Percentiles rank a stretch among this genome's conserved stretches.
Evolutionary conservation across 2,888 invertebrate species (phyloP).

Genomic region (Euplagia quadripunctaria): DNA sequence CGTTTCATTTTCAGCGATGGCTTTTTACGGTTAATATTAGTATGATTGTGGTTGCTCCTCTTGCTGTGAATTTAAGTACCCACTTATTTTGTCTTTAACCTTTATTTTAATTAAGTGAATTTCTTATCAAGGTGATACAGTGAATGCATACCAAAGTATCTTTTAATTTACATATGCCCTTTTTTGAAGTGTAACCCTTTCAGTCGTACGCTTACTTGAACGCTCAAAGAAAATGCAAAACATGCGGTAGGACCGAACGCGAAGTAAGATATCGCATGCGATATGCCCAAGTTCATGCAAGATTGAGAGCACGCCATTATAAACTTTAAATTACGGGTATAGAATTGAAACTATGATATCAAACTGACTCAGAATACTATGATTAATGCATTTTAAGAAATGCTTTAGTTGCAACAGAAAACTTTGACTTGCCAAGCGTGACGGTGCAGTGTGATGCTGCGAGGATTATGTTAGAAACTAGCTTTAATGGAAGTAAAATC

Average conservation of each 20-base stretch:
- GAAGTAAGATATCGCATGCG: slow-evolving; percentile 63
- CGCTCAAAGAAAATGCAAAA: slow-evolving; percentile 71
- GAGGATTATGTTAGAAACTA: slow-evolving; percentile 58
- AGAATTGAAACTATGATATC: slow-evolving; percentile 67
- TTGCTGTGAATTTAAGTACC: slow-evolving; percentile 64
- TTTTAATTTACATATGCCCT: slow-evolving; percentile 34
- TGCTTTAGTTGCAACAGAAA: slow-evolving; percentile 76
- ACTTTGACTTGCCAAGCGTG: slow-evolving; percentile 75
- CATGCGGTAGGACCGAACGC: slow-evolving; percentile 52
- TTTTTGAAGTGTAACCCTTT: slow-evolving; percentile 44
- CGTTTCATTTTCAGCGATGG: slow-evolving; percentile 79
- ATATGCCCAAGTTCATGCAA: slow-evolving; percentile 67
- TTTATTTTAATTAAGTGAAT: slow-evolving; percentile 76
- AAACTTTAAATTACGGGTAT: slow-evolving; percentile 64
- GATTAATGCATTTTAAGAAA: slow-evolving; percentile 80
- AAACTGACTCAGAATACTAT: slow-evolving; percentile 64
- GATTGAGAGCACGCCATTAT: slow-evolving; percentile 57
- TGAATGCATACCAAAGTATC: slow-evolving; percentile 39
- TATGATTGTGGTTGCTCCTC: slow-evolving; percentile 75
- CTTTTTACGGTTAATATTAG: slow-evolving; percentile 79
- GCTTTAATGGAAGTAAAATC: slow-evolving; percentile 50
- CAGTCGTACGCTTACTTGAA: slow-evolving; percentile 51
- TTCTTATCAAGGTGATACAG: slow-evolving; percentile 57
- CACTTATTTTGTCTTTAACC: slow-evolving; percentile 69
- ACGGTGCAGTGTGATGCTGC: slow-evolving; percentile 64